A percentile compares a stretch with the other conserved stretches of the same genome.
phyloP scores from a whole-genome alignment of 1,140 invertebrate genomes.

The Drosophila tristis region DNA sequence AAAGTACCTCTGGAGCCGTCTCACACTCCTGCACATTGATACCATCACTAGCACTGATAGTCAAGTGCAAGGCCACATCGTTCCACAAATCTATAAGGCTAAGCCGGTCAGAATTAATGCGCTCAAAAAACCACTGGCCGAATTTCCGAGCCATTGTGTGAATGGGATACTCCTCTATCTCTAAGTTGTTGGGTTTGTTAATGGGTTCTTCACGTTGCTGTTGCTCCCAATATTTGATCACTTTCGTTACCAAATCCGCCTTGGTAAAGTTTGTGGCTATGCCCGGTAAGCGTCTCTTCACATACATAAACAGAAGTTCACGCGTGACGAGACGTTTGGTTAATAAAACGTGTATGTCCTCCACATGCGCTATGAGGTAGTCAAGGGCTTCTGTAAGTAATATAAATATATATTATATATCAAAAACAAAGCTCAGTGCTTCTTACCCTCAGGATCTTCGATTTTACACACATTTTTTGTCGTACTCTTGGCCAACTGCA shows the following conservation, averaged over 20 bases:
- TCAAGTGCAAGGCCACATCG: conserved; percentile 79
- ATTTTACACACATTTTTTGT: conserved; percentile 63
- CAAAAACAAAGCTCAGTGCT: not conserved
- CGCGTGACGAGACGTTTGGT: conserved; percentile 84
- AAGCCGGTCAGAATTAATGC: conserved; percentile 85
- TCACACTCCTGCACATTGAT: conserved; percentile 32
- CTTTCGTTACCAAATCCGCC: conserved; percentile 82
- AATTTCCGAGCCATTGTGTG: conserved; percentile 86
- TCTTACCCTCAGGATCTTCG: conserved; percentile 49
- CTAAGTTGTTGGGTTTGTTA: not conserved
- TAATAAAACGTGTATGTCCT: conserved; percentile 80
- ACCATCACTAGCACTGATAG: conserved; percentile 53
- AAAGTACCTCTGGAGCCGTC: conserved; percentile 44
- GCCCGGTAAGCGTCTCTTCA: conserved; percentile 80
- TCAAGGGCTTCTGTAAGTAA: conserved; percentile 84
- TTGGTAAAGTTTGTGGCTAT: conserved; percentile 84
- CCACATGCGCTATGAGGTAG: conserved; percentile 83
- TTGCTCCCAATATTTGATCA: conserved; percentile 83
- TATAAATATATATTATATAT: not conserved
- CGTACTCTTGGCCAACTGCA: conserved; percentile 58
- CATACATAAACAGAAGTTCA: conserved; percentile 85
- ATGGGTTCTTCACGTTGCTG: not conserved
- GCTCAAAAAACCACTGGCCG: conserved; percentile 87
- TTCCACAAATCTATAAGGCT: conserved; percentile 86
- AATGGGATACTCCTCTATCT: conserved; percentile 66